These are phyloP conservation scores for Sisyra terminalis DNA, from an alignment of 2,888 invertebrate species.

Conservation along the genomic window DNA sequence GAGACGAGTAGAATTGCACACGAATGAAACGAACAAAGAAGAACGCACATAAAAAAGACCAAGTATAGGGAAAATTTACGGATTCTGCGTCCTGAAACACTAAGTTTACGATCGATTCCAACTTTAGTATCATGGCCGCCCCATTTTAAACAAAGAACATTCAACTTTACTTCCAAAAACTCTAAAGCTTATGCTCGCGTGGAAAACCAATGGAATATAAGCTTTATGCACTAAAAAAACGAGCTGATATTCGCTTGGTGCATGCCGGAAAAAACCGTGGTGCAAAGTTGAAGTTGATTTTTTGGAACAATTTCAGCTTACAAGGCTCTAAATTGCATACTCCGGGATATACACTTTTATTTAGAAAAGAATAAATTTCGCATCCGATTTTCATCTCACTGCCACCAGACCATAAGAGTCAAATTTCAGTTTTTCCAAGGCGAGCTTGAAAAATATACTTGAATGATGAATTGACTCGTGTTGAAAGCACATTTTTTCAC, in stretches of 20 bases:
- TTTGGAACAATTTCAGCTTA: constrained; percentile 4
- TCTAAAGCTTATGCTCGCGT: constrained; percentile 1
- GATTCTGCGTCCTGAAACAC: constrained; percentile 5
- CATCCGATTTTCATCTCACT: neutral
- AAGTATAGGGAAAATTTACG: constrained; percentile 5
- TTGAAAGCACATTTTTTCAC: constrained; percentile 7
- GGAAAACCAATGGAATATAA: neutral
- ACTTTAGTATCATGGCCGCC: constrained; percentile 3
- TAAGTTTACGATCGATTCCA: constrained; percentile 7
- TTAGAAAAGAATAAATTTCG: neutral
- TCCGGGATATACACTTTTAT: constrained; percentile 4
- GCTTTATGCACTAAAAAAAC: neutral
- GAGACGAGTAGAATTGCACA: neutral
- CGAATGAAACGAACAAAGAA: neutral
- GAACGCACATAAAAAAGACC: constrained; percentile 3
- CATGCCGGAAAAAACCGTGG: constrained; percentile 1
- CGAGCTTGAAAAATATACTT: neutral
- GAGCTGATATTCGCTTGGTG: neutral
- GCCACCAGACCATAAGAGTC: neutral
- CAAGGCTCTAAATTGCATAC: constrained; percentile 6
- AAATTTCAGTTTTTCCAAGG: neutral
- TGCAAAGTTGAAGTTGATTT: constrained; percentile 1
- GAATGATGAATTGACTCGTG: constrained; percentile 2
- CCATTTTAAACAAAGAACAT: constrained; percentile 1
- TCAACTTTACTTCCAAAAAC: neutral